Percentiles rank a stretch among this genome's conserved stretches.
phyloP scores from a whole-genome alignment of 2,888 invertebrate genomes.

The Mycogona germanica region DNA sequence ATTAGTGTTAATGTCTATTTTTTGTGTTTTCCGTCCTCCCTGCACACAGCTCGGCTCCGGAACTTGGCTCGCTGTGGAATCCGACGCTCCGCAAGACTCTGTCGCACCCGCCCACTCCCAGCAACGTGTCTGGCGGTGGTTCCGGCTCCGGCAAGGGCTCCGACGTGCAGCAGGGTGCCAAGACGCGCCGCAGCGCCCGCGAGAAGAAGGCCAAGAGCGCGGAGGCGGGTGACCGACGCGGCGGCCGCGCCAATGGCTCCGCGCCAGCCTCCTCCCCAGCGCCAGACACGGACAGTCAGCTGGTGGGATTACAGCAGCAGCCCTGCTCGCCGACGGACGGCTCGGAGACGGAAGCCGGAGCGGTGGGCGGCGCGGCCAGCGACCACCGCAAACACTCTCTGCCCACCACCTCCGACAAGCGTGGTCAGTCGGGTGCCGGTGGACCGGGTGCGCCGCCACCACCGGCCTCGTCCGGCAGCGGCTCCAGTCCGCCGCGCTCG shows the following conservation, averaged over 20 bases:
- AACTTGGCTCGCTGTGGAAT: slow-evolving; percentile 36
- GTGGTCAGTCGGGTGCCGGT: slow-evolving; percentile 6
- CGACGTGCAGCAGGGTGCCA: slow-evolving; percentile 18
- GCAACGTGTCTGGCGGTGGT: slow-evolving; percentile 15
- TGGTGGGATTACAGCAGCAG: no score
- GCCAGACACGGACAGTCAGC: no score
- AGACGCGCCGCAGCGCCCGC: slow-evolving; percentile 13
- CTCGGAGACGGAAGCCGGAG: neutral
- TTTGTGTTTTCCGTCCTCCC: no score
- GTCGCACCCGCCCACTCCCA: slow-evolving; percentile 35
- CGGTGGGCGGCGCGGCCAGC: neutral
- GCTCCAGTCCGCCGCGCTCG: slow-evolving; percentile 39
- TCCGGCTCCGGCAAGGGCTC: slow-evolving; percentile 21
- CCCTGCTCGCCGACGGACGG: slow-evolving; percentile 19
- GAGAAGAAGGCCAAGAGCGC: slow-evolving; percentile 20
- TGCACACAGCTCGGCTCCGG: slow-evolving; percentile 36
- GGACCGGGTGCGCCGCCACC: slow-evolving; percentile 29
- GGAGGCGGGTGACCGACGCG: neutral
- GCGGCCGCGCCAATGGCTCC: neutral
- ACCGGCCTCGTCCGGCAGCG: slow-evolving; percentile 30
- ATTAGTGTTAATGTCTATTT: no score
- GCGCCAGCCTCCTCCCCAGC: neutral
- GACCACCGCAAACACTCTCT: neutral
- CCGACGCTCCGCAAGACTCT: slow-evolving; percentile 40
- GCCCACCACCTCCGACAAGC: slow-evolving; percentile 2